Evolutionary conservation across 2,113 vertebrate species (phyloP), one percentile per base, ranked within the genome.

Genomic region (Tiliqua scincoides): DNA sequence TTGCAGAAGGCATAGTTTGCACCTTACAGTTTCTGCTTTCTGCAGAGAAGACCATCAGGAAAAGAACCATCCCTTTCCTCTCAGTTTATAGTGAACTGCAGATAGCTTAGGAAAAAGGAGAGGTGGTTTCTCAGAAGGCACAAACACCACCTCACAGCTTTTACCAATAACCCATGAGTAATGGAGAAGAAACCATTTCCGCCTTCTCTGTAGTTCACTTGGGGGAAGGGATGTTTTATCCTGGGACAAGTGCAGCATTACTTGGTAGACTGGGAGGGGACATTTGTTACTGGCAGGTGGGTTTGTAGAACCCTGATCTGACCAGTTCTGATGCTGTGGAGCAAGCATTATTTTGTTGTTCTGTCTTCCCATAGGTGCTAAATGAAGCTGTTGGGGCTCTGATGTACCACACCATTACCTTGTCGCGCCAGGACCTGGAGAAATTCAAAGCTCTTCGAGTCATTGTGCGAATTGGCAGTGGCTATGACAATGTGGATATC

Each of bases 331-430:
- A 57, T 67, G 61, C 71, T 86, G 40, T 84, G 57, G 67, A 80
- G 59, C 61, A 81, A 86, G 78, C 78, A 63, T 81, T 74, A 21
- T 74, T 65, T 10, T 81, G 59, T 86, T 88, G 59, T 82, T 88
- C 52, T 91, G 84, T 91, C 71, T 90, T 11, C 86, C 57, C 88
- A 11, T 40, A 98, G 98, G 98, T 98, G 93, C 95, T 98, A 95
- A 98, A 98, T 81, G 98, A 98, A 93, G 98, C 98, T 27, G 98
- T 98, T 68, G 97, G 97, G 4, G 98, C 98, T 57, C 94, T 98
- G 87, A 97, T 98, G 94, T 98, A 98, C 94, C 98, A 98, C 95
- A 98, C 98, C 92, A 98, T 98, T 91, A 97, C 97, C 61, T 96
- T 98, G 83, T 98, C 97, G 90, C 97, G 97, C 91, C 98, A 98